Percentiles rank a stretch among this genome's conserved stretches.
phyloP scores from a whole-genome alignment of 2,797 vertebrate genomes.

The Chaenodraco wilsoni region DNA sequence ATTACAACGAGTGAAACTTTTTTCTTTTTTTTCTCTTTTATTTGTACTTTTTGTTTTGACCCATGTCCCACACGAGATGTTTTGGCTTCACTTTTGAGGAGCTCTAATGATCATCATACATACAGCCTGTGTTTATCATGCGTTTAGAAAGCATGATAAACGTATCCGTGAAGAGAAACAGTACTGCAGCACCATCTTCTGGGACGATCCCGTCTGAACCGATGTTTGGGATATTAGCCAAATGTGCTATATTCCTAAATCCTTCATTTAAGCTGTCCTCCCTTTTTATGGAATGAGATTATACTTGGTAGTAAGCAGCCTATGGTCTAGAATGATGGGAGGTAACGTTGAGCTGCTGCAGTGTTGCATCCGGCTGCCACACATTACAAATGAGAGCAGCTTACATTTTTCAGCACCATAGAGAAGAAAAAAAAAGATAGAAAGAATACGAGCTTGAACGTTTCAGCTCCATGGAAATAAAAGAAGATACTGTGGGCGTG shows the following conservation, averaged over 20 bases:
- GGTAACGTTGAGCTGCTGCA: neutral
- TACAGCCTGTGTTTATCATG: neutral
- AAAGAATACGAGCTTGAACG: neutral
- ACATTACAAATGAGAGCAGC: constrained; percentile 2
- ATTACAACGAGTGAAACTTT: too few relatives aligned
- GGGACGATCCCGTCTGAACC: neutral
- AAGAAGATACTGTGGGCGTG: constrained; percentile 1
- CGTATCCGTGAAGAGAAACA: neutral
- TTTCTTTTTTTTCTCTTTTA: too few relatives aligned
- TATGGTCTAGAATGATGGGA: neutral
- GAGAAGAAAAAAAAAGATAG: neutral
- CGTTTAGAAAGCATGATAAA: neutral
- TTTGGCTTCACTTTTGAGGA: too few relatives aligned
- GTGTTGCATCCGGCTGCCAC: neutral
- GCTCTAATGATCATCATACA: too few relatives aligned
- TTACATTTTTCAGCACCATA: constrained; percentile 2
- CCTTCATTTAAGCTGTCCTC: neutral
- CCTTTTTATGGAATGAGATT: neutral
- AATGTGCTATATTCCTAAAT: neutral
- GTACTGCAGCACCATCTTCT: constrained; percentile 8
- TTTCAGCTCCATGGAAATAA: constrained; percentile 1
- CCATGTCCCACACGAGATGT: too few relatives aligned
- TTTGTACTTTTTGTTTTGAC: too few relatives aligned
- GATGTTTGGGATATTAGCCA: neutral
- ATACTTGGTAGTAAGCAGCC: neutral